Conservation (phyloP, 1,140 invertebrate genomes). For the Homarus americanus region DNA sequence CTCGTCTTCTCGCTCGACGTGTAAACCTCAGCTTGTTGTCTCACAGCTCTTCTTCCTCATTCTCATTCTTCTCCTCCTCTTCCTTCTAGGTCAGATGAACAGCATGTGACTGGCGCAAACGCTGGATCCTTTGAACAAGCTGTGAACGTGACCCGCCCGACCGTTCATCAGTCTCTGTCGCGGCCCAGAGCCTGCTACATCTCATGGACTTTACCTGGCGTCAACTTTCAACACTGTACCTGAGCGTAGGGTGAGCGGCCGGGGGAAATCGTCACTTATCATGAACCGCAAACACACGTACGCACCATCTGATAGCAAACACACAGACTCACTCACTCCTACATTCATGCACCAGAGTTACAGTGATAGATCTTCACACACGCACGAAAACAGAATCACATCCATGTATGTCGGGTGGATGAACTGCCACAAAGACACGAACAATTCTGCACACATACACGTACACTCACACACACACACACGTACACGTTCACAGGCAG, state of each 20-base stretch:
- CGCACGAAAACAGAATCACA: background rate
- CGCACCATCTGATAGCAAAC: background rate
- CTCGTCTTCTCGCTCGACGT: slow-evolving; percentile 16
- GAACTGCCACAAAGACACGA: background rate
- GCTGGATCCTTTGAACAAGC: background rate
- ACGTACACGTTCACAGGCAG: background rate
- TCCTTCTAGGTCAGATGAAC: slow-evolving; percentile 18
- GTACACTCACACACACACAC: background rate
- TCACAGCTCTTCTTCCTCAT: slow-evolving; percentile 15
- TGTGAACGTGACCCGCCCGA: slow-evolving; percentile 28
- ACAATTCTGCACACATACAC: background rate
- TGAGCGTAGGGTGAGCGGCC: background rate
- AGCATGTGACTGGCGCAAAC: slow-evolving; percentile 22
- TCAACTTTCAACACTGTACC: background rate
- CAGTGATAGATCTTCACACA: background rate
- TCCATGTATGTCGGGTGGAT: background rate
- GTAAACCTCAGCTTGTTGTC: slow-evolving; percentile 22
- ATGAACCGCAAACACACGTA: background rate
- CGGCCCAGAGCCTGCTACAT: background rate
- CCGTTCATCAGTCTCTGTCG: slow-evolving; percentile 37
- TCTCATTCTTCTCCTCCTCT: background rate
- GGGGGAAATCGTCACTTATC: background rate
- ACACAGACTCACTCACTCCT: background rate
- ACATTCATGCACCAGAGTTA: background rate
- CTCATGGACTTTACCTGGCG: background rate